A percentile compares a stretch with the other conserved stretches of the same genome.
Conservation (phyloP, 2,888 invertebrate genomes). For the Tinea trinotella region DNA sequence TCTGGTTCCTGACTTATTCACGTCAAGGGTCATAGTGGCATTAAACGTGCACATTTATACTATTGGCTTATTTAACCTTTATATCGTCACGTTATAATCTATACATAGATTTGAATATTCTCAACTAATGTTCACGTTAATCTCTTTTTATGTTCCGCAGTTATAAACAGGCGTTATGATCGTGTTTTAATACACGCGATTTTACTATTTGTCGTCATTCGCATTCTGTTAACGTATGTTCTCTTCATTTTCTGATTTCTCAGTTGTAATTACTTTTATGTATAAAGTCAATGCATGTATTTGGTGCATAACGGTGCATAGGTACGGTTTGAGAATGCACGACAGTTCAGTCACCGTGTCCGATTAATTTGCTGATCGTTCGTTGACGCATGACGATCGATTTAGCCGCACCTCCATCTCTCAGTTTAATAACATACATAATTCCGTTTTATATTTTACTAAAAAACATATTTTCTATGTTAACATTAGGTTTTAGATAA, state of each 20-base stretch:
- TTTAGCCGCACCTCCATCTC: conserved; percentile 3
- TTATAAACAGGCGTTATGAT: neutral
- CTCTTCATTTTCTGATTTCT: neutral
- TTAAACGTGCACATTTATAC: conserved; percentile 2
- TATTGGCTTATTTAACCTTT: neutral
- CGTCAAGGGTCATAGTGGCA: neutral
- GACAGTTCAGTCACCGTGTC: conserved; percentile 17
- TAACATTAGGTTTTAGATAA: neutral
- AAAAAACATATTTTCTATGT: neutral
- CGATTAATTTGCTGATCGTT: conserved; percentile 21
- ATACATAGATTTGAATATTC: conserved; percentile 5
- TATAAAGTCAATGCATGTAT: conserved; percentile 17
- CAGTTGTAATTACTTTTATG: neutral
- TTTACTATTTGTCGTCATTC: neutral
- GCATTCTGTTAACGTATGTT: neutral
- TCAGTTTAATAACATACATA: neutral
- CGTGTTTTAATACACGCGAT: neutral
- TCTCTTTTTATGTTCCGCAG: neutral
- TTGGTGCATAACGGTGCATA: conserved; percentile 17
- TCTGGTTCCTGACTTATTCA: neutral
- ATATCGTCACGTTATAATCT: neutral
- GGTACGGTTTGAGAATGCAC: conserved; percentile 7
- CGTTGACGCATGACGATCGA: conserved; percentile 18
- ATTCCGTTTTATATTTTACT: neutral
- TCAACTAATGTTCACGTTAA: neutral